A percentile compares a stretch with the other conserved stretches of the same genome.
Conservation (phyloP, 2,888 invertebrate species). For the Acleris laterana region DNA sequence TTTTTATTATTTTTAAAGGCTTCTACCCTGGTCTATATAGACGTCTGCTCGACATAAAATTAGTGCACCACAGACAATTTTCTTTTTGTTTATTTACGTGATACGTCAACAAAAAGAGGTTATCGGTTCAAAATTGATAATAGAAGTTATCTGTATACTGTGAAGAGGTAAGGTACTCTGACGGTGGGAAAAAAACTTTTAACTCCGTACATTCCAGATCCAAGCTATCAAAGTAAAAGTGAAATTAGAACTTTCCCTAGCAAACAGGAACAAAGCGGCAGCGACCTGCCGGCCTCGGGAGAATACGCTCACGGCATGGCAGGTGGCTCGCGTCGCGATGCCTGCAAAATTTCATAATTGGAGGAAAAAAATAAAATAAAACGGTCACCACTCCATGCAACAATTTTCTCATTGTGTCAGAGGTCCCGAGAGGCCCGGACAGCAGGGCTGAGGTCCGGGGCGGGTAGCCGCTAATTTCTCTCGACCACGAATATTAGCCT, state of each 20-base stretch:
- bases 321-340: constrained; percentile 67
- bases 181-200: constrained; percentile 11
- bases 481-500: constrained; percentile 51
- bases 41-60: constrained; percentile 39
- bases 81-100: not conserved
- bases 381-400: constrained; percentile 67
- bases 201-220: constrained; percentile 15
- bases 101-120: not conserved
- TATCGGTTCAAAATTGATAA: too few relatives aligned
- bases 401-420: constrained; percentile 74
- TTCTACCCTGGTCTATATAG: too few relatives aligned
- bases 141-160: too few relatives aligned
- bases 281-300: constrained; percentile 51
- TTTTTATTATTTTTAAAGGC: too few relatives aligned
- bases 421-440: constrained; percentile 74
- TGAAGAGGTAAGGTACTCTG: not conserved
- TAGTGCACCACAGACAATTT: not conserved
- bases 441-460: constrained; percentile 68
- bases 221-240: constrained; percentile 54
- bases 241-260: constrained; percentile 65
- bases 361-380: constrained; percentile 68
- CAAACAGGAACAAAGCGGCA: constrained; percentile 57
- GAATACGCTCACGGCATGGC: constrained; percentile 52
- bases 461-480: constrained; percentile 70
- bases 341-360: constrained; percentile 73